These are phyloP conservation scores for Halocynthia roretzi DNA, from an alignment of 23 tunicate genomes.

Conservation along the genomic window DNA sequence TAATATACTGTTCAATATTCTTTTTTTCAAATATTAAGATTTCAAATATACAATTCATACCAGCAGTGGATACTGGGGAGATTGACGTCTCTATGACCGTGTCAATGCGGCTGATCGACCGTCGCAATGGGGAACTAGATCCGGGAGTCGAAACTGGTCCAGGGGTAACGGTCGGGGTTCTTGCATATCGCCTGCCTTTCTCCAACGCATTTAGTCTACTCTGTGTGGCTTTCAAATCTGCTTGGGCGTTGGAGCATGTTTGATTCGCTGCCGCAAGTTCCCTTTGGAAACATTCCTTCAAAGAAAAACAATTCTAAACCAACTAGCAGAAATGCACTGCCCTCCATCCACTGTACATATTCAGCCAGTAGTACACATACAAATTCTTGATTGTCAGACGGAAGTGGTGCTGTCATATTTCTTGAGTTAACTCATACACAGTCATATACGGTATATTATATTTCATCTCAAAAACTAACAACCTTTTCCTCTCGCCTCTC, in stretches of 20 bases:
- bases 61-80: constrained; percentile 9
- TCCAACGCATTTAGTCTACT: constrained; percentile 5
- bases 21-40: too few relatives aligned
- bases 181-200: constrained; percentile 1
- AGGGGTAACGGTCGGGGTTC: not conserved
- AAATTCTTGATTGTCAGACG: too few relatives aligned
- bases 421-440: not conserved
- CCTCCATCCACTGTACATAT: too few relatives aligned
- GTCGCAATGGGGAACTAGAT: not conserved
- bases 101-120: not conserved
- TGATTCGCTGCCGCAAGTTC: constrained; percentile 14
- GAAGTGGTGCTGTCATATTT: not conserved
- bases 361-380: too few relatives aligned
- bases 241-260: constrained; percentile 1
- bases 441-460: not conserved
- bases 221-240: constrained; percentile 16
- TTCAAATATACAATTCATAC: not conserved
- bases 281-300: constrained; percentile 1
- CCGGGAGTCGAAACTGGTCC: not conserved
- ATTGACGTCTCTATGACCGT: constrained; percentile 7
- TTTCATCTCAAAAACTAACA: not conserved
- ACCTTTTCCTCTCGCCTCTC: constrained; percentile 47
- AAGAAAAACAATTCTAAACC: not conserved
- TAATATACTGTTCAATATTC: too few relatives aligned
- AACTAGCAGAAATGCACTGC: too few relatives aligned